These are phyloP conservation scores for Lysandra bellargus DNA, from an alignment of 2,888 invertebrate species.

Conservation along the genomic window DNA sequence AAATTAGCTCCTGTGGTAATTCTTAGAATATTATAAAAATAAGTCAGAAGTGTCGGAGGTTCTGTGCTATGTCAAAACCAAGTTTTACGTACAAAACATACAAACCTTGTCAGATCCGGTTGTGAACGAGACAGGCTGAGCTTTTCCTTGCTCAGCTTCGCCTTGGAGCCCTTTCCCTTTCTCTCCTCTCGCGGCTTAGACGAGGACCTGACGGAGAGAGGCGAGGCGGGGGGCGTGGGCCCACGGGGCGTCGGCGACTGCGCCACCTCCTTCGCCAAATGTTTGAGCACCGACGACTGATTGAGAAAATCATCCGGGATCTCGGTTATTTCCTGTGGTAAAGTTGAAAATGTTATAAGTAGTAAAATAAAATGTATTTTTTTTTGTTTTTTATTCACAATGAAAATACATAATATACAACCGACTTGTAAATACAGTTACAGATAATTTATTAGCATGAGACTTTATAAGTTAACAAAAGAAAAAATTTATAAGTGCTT, in stretches of 20 bases:
- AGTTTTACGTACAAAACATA: constrained; percentile 42
- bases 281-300: constrained; percentile 91
- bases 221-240: constrained; percentile 62
- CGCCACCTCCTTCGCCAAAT: constrained; percentile 89
- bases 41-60: background rate
- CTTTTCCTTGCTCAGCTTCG: constrained; percentile 79
- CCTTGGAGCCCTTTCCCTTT: constrained; percentile 63
- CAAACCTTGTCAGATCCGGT: constrained; percentile 87
- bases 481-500: too few species aligned
- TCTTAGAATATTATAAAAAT: too few species aligned
- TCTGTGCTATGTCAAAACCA: background rate
- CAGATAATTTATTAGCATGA: too few species aligned
- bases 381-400: background rate
- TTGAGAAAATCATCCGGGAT: constrained; percentile 92
- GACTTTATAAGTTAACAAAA: too few species aligned
- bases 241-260: constrained; percentile 67
- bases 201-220: constrained; percentile 54
- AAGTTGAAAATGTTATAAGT: background rate
- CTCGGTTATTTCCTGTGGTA: constrained; percentile 86
- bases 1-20: too few species aligned
- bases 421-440: too few species aligned
- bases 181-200: constrained; percentile 54
- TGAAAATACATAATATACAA: too few species aligned
- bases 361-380: background rate
- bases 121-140: constrained; percentile 88